Evolutionary conservation across 2,113 vertebrate species (phyloP).

Genomic region (Anser cygnoides): DNA sequence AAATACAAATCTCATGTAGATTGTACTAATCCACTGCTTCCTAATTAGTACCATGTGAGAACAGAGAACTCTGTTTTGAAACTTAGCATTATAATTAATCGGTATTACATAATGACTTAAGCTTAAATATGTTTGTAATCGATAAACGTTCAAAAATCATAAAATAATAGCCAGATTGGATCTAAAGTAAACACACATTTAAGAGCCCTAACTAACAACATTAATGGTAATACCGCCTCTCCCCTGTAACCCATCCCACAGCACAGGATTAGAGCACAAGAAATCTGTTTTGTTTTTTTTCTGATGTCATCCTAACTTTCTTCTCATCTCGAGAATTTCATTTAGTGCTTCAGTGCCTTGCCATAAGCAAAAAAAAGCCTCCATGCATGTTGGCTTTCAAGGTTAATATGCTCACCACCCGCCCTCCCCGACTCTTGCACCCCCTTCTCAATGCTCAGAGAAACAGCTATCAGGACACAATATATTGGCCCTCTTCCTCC

Average conservation of each 20-base stretch:
- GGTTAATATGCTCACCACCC: neutral
- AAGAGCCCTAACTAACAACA: neutral
- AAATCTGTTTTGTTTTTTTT: neutral
- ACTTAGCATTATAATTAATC: neutral
- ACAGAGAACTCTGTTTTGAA: neutral
- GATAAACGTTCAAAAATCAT: slow-evolving; percentile 19
- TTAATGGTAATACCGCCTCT: neutral
- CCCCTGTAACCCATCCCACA: neutral
- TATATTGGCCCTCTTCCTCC: rapidly evolving
- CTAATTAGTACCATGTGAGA: slow-evolving; percentile 9
- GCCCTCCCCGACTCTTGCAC: neutral
- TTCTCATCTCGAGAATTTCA: neutral
- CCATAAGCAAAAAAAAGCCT: neutral
- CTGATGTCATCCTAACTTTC: neutral
- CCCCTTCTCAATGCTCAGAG: neutral
- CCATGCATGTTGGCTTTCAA: neutral
- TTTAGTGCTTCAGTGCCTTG: neutral
- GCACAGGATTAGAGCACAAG: neutral
- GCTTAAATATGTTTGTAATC: slow-evolving; percentile 9
- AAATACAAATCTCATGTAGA: slow-evolving; percentile 9
- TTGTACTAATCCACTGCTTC: neutral
- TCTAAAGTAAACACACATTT: neutral
- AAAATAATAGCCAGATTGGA: neutral
- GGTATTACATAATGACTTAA: neutral
- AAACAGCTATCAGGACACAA: neutral